Evolutionary conservation across 2,113 vertebrate genomes (phyloP).

Genomic region (Meleagris gallopavo): DNA sequence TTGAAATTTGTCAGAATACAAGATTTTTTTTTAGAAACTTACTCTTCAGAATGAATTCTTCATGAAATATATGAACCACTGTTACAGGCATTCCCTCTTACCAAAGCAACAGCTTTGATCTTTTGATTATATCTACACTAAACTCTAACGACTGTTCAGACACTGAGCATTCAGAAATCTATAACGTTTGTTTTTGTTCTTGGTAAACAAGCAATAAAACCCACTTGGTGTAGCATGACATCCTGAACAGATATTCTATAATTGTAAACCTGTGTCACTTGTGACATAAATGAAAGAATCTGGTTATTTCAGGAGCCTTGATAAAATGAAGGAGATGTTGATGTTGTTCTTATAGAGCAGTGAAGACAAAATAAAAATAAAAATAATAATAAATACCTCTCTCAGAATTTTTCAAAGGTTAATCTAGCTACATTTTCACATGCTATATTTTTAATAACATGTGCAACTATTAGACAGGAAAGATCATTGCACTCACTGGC

Average conservation of each 20-base stretch:
- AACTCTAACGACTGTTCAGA: neutral
- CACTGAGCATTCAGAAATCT: neutral
- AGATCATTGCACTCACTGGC: neutral
- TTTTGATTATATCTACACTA: neutral
- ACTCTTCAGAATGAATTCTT: conserved; percentile 10
- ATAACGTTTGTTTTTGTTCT: neutral
- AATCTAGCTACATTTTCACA: neutral
- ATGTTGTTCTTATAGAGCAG: neutral
- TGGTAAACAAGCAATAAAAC: neutral
- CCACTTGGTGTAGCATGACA: neutral
- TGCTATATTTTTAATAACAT: neutral
- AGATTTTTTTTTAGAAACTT: conserved; percentile 12
- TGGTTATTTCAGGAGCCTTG: neutral
- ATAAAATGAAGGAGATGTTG: neutral
- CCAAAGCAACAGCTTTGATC: conserved; percentile 4
- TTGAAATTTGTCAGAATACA: conserved; percentile 20
- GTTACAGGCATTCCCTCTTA: neutral
- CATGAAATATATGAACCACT: conserved; percentile 28
- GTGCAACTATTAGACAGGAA: neutral
- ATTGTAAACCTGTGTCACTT: neutral
- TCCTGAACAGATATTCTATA: neutral
- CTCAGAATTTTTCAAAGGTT: neutral
- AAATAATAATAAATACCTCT: neutral
- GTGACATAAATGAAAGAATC: neutral
- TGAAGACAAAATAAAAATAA: neutral